These are phyloP conservation scores for Hydropsyche betteni DNA, from an alignment of 2,888 invertebrate genomes.

Conservation along the genomic window DNA sequence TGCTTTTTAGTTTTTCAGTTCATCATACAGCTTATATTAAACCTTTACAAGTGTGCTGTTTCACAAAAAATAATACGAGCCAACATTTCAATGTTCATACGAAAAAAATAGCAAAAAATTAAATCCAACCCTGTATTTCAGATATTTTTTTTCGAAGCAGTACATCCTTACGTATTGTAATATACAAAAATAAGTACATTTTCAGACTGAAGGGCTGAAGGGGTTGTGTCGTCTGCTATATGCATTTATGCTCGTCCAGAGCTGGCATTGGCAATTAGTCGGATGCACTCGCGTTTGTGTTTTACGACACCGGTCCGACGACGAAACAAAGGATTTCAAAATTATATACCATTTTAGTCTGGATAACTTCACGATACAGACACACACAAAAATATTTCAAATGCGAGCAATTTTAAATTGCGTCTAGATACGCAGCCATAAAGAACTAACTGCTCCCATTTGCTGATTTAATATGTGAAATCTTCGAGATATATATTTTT, in stretches of 20 bases:
- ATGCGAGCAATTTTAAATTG: not conserved
- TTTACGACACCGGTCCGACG: slow-evolving; percentile 46
- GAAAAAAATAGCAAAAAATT: too few relatives aligned
- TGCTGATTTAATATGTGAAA: too few relatives aligned
- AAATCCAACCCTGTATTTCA: too few relatives aligned
- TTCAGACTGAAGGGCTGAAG: not conserved
- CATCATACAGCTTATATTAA: too few relatives aligned
- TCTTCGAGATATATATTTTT: not conserved
- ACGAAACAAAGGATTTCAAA: slow-evolving; percentile 46
- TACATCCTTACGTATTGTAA: not conserved
- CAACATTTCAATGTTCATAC: too few relatives aligned
- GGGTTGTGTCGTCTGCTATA: slow-evolving; percentile 17
- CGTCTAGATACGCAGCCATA: not conserved
- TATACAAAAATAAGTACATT: not conserved
- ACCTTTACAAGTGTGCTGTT: too few relatives aligned
- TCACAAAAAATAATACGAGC: too few relatives aligned
- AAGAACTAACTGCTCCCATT: not conserved
- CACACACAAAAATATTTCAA: slow-evolving; percentile 22
- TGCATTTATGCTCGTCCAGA: slow-evolving; percentile 12
- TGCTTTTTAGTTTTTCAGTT: too few relatives aligned
- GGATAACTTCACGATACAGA: slow-evolving; percentile 25
- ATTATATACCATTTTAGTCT: slow-evolving; percentile 37
- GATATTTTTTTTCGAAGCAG: too few relatives aligned
- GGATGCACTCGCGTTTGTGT: slow-evolving; percentile 44
- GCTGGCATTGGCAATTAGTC: slow-evolving; percentile 36